phyloP scores from a whole-genome alignment of 2,888 invertebrate species.

The Diplazon laetatorius region DNA sequence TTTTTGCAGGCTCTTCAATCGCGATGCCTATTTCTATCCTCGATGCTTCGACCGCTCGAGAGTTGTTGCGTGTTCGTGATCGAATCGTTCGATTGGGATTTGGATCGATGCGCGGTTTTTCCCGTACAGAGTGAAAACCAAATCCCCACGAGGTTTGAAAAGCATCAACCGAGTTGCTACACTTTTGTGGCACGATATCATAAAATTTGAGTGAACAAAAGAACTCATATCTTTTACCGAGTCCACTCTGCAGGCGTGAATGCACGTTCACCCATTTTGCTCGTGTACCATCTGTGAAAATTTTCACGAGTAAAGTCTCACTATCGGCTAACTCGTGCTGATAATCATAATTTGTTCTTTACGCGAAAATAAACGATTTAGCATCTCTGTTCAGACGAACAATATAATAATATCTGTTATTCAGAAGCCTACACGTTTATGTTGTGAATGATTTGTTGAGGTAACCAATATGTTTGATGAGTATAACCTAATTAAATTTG shows the following conservation, averaged over 20 bases:
- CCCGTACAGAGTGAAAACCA: conserved; percentile 4
- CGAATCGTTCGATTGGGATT: conserved; percentile 51
- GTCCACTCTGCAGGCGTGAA: conserved; percentile 12
- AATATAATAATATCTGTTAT: too few species aligned
- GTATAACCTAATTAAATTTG: too few species aligned
- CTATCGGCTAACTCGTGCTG: not conserved
- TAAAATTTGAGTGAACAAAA: conserved; percentile 25
- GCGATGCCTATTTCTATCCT: conserved; percentile 35
- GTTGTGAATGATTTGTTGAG: too few species aligned
- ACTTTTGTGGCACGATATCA: conserved; percentile 18
- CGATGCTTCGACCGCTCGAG: conserved; percentile 23
- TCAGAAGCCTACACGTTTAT: too few species aligned
- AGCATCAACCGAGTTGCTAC: conserved; percentile 37
- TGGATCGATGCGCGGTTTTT: not conserved
- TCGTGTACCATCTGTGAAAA: not conserved
- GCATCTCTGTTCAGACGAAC: too few species aligned
- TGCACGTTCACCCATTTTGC: conserved; percentile 13
- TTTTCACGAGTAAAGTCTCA: not conserved
- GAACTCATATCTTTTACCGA: conserved; percentile 1
- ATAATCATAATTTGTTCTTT: too few species aligned
- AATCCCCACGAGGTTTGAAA: conserved; percentile 9
- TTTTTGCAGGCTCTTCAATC: conserved; percentile 49
- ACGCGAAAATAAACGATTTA: too few species aligned
- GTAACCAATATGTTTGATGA: too few species aligned
- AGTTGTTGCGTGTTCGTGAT: conserved; percentile 41